phyloP scores from a whole-genome alignment of 1,140 invertebrate genomes.

The Drosophila serrata region DNA sequence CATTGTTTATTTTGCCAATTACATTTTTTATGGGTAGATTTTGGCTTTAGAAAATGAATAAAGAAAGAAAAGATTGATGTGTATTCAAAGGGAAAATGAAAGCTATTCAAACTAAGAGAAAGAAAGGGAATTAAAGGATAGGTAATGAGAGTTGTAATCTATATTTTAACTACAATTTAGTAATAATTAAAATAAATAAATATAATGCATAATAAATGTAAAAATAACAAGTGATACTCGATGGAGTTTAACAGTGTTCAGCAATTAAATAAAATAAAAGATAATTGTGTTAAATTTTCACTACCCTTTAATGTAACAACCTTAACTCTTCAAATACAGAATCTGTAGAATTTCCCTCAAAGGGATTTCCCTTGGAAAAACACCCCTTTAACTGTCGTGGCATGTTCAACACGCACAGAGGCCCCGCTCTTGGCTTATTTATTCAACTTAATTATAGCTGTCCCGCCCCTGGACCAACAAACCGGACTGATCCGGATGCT shows the following conservation, averaged over 20 bases:
- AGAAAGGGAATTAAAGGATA: neutral
- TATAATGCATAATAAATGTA: neutral
- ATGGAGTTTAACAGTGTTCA: neutral
- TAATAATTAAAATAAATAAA: neutral
- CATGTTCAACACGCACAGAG: constrained; percentile 6
- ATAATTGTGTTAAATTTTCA: neutral
- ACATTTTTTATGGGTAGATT: constrained; percentile 3
- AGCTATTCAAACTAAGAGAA: neutral
- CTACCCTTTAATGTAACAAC: neutral
- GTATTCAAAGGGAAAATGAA: neutral
- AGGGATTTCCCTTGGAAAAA: neutral
- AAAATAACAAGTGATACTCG: too few species aligned
- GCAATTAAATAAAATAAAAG: neutral
- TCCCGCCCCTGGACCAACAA: constrained; percentile 14
- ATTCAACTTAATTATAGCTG: constrained; percentile 77
- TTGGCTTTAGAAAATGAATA: neutral
- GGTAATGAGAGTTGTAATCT: too few species aligned
- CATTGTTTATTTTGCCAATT: constrained; percentile 12
- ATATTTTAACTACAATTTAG: neutral
- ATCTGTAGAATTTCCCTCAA: neutral
- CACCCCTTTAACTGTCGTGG: constrained; percentile 29
- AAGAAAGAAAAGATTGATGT: neutral
- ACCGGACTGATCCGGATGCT: neutral
- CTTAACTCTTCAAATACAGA: neutral
- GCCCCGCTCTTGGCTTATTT: constrained; percentile 61